Conservation (phyloP, 2,797 vertebrate species). For the Macropodus opercularis region DNA sequence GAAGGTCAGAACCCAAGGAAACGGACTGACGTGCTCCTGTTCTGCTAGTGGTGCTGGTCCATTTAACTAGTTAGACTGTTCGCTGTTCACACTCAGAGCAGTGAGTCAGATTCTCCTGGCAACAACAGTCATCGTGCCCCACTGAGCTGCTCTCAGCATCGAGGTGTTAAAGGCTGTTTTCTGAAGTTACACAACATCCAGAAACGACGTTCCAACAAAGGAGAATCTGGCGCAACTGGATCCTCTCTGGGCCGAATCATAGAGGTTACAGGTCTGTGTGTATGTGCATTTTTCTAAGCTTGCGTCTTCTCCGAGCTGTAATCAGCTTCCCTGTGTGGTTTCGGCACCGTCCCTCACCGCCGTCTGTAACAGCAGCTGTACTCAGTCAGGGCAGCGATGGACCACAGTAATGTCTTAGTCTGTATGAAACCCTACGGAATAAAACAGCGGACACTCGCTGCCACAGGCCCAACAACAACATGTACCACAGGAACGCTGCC, state of each 20-base stretch:
- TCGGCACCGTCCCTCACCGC: background rate
- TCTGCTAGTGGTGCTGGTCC: background rate
- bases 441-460: constrained; percentile 29
- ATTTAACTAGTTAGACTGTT: background rate
- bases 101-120: constrained; percentile 43
- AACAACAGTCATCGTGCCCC: constrained; percentile 14
- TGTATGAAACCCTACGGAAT: constrained; percentile 2
- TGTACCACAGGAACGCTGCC: too few species aligned
- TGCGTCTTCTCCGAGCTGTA: background rate
- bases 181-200: constrained; percentile 21
- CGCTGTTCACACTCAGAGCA: constrained; percentile 7
- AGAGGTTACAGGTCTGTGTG: too few species aligned
- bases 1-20: too few species aligned
- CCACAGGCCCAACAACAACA: too few species aligned
- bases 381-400: background rate
- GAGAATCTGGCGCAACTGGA: background rate
- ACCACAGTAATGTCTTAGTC: constrained; percentile 34
- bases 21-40: too few species aligned
- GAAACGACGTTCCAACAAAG: constrained; percentile 1
- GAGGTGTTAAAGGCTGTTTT: background rate
- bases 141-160: background rate
- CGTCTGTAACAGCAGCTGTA: constrained; percentile 6
- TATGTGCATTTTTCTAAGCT: constrained; percentile 8
- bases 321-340: constrained; percentile 15
- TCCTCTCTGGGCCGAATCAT: too few species aligned